Conservation (phyloP, 2,797 vertebrate species). For the Hemitrygon akajei region DNA sequence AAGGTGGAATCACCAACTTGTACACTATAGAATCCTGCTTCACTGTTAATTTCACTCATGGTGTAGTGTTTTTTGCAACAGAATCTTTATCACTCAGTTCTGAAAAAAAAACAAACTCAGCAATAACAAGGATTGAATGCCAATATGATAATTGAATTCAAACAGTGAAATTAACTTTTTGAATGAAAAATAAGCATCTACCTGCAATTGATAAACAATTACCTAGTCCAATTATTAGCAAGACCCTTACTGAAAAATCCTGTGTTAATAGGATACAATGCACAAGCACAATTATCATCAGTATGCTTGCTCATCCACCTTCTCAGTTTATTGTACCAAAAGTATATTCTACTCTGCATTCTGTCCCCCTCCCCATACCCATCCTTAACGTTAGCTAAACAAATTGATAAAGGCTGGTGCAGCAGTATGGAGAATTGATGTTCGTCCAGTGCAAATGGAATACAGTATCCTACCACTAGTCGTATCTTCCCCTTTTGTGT, state of each 20-base stretch:
- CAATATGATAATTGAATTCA: not conserved
- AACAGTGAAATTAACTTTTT: not conserved
- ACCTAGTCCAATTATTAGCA: not conserved
- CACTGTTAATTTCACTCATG: constrained; percentile 82
- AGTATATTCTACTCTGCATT: no score
- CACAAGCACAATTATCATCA: not conserved
- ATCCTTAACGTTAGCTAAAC: no score
- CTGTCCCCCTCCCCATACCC: no score
- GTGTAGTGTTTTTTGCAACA: constrained; percentile 58
- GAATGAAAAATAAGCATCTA: not conserved
- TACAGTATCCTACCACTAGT: no score
- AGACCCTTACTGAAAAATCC: not conserved
- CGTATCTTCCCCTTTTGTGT: no score
- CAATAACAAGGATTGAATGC: not conserved
- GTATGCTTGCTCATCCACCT: no score
- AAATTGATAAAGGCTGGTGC: not conserved
- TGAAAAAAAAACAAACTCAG: constrained; percentile 44
- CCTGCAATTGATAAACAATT: not conserved
- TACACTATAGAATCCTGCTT: constrained; percentile 88
- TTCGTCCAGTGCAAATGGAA: no score
- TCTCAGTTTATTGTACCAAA: not conserved
- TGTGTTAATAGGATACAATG: not conserved
- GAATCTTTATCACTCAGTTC: constrained; percentile 46
- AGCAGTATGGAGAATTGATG: not conserved
- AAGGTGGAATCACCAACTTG: constrained; percentile 97